These are phyloP conservation scores for Campoletis sonorensis DNA, from an alignment of 1,140 invertebrate genomes.

Conservation along the genomic window DNA sequence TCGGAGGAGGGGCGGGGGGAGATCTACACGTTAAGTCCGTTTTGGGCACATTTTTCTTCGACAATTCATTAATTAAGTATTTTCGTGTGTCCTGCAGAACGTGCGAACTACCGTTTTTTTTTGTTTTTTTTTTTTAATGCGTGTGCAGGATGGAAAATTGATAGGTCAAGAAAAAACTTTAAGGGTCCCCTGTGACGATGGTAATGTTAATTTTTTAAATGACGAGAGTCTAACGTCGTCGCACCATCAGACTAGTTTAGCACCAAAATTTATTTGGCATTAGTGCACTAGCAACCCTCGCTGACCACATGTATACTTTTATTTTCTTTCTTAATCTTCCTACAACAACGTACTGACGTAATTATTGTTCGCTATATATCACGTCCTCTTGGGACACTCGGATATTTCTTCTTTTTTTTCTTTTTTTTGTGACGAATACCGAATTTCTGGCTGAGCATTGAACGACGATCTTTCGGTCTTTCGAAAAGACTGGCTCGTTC, in stretches of 20 bases:
- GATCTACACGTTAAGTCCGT: conserved; percentile 50
- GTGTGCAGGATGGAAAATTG: neutral
- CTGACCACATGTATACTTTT: conserved; percentile 2
- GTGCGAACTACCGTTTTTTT: conserved; percentile 18
- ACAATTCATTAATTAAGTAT: conserved; percentile 60
- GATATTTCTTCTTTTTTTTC: neutral
- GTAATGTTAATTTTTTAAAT: neutral
- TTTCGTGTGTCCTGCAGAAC: conserved; percentile 57
- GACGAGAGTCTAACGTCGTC: conserved; percentile 2
- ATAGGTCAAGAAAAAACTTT: neutral
- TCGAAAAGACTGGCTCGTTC: conserved; percentile 27
- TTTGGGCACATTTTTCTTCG: conserved; percentile 54
- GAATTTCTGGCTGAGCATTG: conserved; percentile 22
- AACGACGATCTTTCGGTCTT: conserved; percentile 14
- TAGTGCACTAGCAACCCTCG: conserved; percentile 31
- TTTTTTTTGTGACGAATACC: conserved; percentile 5
- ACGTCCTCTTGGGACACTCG: conserved; percentile 17
- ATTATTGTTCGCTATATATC: conserved; percentile 44
- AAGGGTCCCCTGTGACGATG: conserved; percentile 15
- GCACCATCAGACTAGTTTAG: conserved; percentile 32
- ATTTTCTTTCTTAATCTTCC: neutral
- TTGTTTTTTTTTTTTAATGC: too few relatives aligned
- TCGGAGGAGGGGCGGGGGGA: conserved; percentile 40
- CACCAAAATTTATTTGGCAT: conserved; percentile 42
- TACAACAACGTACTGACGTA: conserved; percentile 41